Conservation (phyloP, 2,113 vertebrate species). For the Bothrops jararaca region DNA sequence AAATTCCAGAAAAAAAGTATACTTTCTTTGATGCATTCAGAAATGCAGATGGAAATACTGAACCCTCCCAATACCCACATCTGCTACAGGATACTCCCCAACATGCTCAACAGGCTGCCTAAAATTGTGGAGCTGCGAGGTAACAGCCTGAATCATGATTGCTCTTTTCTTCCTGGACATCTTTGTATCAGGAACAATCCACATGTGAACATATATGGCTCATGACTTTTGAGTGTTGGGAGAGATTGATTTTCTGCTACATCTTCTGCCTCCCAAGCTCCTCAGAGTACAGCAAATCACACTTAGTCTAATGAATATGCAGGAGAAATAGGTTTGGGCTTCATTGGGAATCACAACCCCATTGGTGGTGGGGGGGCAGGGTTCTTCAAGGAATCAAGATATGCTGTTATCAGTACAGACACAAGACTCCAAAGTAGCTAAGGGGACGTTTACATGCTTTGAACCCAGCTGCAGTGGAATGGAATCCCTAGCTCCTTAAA, state of each 20-base stretch:
- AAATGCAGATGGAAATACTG: background rate
- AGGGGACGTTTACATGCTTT: slow-evolving; percentile 14
- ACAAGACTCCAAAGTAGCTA: background rate
- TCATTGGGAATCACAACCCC: background rate
- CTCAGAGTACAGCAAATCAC: background rate
- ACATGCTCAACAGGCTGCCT: background rate
- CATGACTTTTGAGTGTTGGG: background rate
- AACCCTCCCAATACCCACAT: background rate
- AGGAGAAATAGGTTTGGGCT: background rate
- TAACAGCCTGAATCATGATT: background rate
- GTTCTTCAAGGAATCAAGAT: background rate
- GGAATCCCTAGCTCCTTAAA: background rate
- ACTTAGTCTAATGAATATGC: background rate
- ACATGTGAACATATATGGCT: background rate
- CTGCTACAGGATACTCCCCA: background rate
- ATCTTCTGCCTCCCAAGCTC: too few species aligned
- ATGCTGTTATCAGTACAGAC: background rate
- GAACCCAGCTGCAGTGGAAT: slow-evolving; percentile 30
- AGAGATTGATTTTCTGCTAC: background rate
- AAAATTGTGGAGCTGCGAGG: background rate
- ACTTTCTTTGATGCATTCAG: background rate
- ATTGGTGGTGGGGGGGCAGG: background rate
- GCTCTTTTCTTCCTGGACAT: background rate
- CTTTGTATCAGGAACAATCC: background rate
- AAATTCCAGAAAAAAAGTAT: background rate